Evolutionary conservation across 92 coral and sea anemone species (phyloP), one percentile per base, ranked within the genome.

Genomic region (Epizoanthus rinbou): DNA sequence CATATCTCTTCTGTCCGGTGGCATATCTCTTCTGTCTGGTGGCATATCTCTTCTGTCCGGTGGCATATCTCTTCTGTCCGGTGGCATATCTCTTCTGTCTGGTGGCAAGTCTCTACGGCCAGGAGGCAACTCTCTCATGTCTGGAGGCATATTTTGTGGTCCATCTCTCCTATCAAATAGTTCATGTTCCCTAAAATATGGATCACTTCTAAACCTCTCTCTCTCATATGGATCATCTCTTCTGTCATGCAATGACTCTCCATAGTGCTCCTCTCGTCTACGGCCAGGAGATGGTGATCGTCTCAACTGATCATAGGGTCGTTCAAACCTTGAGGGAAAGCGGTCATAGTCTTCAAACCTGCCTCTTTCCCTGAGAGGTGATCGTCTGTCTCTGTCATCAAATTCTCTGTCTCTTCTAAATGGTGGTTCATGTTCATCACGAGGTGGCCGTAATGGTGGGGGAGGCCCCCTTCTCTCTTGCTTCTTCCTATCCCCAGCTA

Each of bases 401-500:
- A 89, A 80, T 3, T 81, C 89, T 75, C 92, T 22, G 37, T 89
- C 92, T 65, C 92, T 85, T 74, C 89, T 89, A 67, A 86, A 86
- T 15, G 92, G 92, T 21, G 91, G 87, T 60, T 73, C 69, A 73
- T 91, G 84, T 66, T 80, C 70, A n/a, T 90, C 94, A 8, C 91
- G 86, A 45, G 89, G 87, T 58, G 79, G 59, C 6, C 35, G 19
- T 17, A 62, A 57, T 9, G 85, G 89, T 16, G 62, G 65, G 47
- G 82, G 75, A 47, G 86, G 63, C 60, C 88, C 81, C 74, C 90
- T 79, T 85, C 89, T 72, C 72, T 85, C 87, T 73, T 70, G 39
- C 73, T 87, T 97, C 87, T 90, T 86, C 78, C 98, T 88, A 11
- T 97, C 99, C 64, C 93, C 91, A 75, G 98, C 99, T 82, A 97